These are phyloP conservation scores for Mus caroli DNA, from an alignment of 2,797 vertebrate genomes.

Conservation along the genomic window DNA sequence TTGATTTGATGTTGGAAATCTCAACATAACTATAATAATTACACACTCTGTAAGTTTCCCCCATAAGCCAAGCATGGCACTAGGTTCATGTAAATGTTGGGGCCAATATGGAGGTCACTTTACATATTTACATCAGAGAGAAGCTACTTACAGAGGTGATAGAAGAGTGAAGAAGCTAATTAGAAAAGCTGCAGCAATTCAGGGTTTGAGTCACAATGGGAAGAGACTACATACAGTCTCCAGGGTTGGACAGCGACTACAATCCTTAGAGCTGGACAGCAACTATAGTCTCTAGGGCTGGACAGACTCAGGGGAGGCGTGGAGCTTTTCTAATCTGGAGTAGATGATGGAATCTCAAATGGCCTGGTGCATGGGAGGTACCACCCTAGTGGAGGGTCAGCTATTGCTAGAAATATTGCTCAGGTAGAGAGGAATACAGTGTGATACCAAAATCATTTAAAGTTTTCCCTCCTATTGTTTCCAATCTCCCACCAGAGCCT, in stretches of 20 bases:
- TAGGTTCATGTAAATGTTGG: background rate
- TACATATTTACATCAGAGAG: conserved; percentile 31
- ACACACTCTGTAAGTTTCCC: background rate
- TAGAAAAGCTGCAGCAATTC: background rate
- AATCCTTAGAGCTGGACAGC: background rate
- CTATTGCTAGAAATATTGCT: conserved; percentile 1
- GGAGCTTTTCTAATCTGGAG: background rate
- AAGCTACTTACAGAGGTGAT: background rate
- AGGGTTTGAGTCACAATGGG: background rate
- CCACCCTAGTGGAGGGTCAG: background rate
- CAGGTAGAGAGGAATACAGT: background rate
- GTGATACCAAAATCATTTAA: background rate
- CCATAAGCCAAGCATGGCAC: background rate
- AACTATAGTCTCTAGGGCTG: background rate
- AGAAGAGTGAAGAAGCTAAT: background rate
- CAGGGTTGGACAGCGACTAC: background rate
- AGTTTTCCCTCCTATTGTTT: background rate
- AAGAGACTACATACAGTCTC: background rate
- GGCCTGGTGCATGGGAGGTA: background rate
- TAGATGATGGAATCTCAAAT: background rate
- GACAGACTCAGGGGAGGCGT: background rate
- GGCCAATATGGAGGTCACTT: background rate
- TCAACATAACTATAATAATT: conserved; percentile 14
- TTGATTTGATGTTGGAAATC: conserved; percentile 34
- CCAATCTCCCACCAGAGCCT: background rate